Conservation (phyloP, 2,888 invertebrate genomes). For the Plusia festucae region DNA sequence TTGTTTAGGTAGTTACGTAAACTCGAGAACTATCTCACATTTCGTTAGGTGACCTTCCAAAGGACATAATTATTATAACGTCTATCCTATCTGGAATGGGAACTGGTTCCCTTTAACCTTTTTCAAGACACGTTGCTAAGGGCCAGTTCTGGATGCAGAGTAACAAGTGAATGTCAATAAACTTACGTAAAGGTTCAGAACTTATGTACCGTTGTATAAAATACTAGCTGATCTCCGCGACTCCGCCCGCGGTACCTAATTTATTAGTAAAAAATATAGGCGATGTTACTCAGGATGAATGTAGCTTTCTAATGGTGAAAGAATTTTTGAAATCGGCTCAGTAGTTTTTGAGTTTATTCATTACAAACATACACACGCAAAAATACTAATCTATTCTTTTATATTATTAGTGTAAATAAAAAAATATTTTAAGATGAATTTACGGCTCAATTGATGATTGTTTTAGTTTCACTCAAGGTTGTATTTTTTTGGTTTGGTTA, state of each 20-base stretch:
- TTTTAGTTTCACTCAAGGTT: too few species aligned
- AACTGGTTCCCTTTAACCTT: slow-evolving; percentile 26
- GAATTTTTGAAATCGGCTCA: too few species aligned
- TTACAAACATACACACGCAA: too few species aligned
- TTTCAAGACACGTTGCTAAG: slow-evolving; percentile 1
- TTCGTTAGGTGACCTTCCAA: slow-evolving; percentile 16
- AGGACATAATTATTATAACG: not conserved
- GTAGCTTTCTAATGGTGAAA: too few species aligned
- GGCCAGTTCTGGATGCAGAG: not conserved
- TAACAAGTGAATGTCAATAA: slow-evolving; percentile 11
- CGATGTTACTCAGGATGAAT: too few species aligned
- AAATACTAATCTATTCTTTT: too few species aligned
- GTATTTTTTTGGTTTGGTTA: not conserved
- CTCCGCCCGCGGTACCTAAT: too few species aligned
- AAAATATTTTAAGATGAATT: not conserved
- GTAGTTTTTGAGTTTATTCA: too few species aligned
- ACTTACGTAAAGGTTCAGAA: slow-evolving; percentile 15
- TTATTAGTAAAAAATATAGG: too few species aligned
- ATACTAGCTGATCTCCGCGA: too few species aligned
- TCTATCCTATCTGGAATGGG: slow-evolving; percentile 3
- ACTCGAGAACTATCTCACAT: not conserved
- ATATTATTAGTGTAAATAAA: too few species aligned
- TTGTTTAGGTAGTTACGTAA: not conserved
- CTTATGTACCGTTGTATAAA: not conserved
- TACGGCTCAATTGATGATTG: not conserved